These are phyloP conservation scores for human DNA, from an alignment of 2,113 vertebrate species.

Conservation along the genomic window GRCh38 chr18:61093501-61094000, in stretches of 20 bases:
- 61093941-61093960: slow-evolving; percentile 4
- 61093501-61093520: background rate
- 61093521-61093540: background rate
- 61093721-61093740: background rate
- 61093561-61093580: background rate
- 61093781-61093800: background rate
- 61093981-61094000: slow-evolving; percentile 59
- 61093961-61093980: background rate
- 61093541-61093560: background rate
- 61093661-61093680: background rate
- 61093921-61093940: slow-evolving; percentile 39
- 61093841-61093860: background rate
- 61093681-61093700: background rate
- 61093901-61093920: slow-evolving; percentile 29
- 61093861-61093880: background rate
- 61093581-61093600: background rate
- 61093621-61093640: background rate
- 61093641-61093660: background rate
- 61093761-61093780: background rate
- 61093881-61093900: slow-evolving; percentile 27
- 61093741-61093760: background rate
- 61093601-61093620: background rate
- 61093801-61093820: slow-evolving; percentile 1
- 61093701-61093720: background rate
- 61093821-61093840: background rate